Conservation (phyloP, 2,888 invertebrate species). For the Zhengitettix transpicula region DNA sequence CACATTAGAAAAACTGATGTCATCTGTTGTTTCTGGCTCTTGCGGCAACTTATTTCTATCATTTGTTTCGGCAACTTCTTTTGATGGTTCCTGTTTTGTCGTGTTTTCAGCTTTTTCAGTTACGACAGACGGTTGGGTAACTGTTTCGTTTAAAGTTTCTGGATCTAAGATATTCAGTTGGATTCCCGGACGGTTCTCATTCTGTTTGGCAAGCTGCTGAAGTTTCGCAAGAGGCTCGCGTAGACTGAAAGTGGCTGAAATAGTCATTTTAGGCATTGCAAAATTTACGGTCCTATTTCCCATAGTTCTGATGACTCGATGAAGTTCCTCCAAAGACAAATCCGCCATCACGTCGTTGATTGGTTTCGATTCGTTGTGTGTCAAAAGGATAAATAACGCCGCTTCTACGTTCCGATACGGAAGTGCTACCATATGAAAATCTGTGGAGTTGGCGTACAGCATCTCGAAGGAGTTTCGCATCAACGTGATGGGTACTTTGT, state of each 20-base stretch:
- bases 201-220: constrained; percentile 14
- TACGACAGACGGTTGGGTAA: no score
- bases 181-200: neutral
- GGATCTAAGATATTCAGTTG: no score
- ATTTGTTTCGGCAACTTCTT: no score
- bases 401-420: constrained; percentile 28
- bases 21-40: no score
- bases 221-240: constrained; percentile 16
- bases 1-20: no score
- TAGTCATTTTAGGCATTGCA: constrained; percentile 21
- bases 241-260: constrained; percentile 20
- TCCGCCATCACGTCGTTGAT: constrained; percentile 18
- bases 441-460: constrained; percentile 20
- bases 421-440: constrained; percentile 23
- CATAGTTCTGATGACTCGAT: constrained; percentile 16
- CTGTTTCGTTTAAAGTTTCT: no score
- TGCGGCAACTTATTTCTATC: no score
- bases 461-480: constrained; percentile 21
- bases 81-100: no score
- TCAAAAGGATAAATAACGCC: constrained; percentile 30
- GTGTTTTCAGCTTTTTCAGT: no score
- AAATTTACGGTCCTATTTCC: constrained; percentile 11
- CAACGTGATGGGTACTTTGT: constrained; percentile 18
- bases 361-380: constrained; percentile 20
- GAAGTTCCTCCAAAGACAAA: constrained; percentile 17